Evolutionary conservation across 2,797 vertebrate genomes (phyloP), one percentile per base, ranked within the genome.

Genomic region (Capromys pilorides): DNA sequence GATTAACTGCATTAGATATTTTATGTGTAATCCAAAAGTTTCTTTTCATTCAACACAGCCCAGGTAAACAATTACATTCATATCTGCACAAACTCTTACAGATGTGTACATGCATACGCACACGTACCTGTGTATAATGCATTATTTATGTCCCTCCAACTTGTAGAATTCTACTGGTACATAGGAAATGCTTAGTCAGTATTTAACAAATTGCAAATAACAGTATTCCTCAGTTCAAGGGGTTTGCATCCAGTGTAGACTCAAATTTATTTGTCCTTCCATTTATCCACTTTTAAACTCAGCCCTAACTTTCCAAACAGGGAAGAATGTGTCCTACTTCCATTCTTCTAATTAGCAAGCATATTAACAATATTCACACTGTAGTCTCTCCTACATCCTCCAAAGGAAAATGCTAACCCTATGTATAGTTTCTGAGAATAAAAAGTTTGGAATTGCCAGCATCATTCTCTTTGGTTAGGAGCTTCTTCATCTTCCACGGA

Each of bases 191-290:
- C 19, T 67, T 61, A 77, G 57, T 90, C 57, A 77, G 1, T 67
- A 51, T 54, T 16, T 90, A 11, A 79, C 87, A 78, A 79, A 36
- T 77, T 87, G 36, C 49, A 80, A 8, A 28, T 33, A 88, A 41
- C 89, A 45, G 33, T 59, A 21, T 85, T 92, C 5, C 22, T 71
- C 54, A 92, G 26, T 22, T 91, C 39, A 62, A 89, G 79, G 7
- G 1, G 13, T 91, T 62, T 80, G 36, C 28, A 88, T 62, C 28
- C 41, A 67, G 12, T 59, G 77, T 57, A 31, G 85, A 67, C 45
- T 91, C 62, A 51, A 67, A 86, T 57, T 36, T 86, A 51, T 90
- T 85, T 80, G 5, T 69, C 41, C 59, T 85, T 95, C 62, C 62
- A 28, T 45, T 71, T 67, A 90, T 41, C 6, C 19, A 79, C 51